Conservation (phyloP, 1,140 invertebrate species). For the Hycleus phaleratus region DNA sequence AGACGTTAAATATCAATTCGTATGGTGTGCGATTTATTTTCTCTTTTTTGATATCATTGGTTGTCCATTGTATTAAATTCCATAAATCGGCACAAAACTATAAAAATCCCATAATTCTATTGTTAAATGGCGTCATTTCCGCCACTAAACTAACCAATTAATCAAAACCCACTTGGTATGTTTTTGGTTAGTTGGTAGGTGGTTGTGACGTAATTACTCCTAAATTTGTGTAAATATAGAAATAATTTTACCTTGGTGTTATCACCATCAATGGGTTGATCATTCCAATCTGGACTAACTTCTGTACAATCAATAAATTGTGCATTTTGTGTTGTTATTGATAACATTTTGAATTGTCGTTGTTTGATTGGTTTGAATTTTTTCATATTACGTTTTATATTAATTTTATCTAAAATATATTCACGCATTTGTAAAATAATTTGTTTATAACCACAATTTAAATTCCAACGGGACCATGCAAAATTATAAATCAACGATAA, state of each 20-base stretch:
- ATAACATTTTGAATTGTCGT: conserved; percentile 49
- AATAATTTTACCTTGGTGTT: conserved; percentile 43
- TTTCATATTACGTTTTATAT: conserved; percentile 41
- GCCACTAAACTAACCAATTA: no score
- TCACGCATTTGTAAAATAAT: conserved; percentile 69
- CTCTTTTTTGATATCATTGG: conserved; percentile 27
- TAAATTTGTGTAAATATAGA: no score
- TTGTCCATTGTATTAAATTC: conserved; percentile 44
- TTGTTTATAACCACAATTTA: conserved; percentile 52
- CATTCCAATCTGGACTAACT: conserved; percentile 56
- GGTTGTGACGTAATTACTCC: no score
- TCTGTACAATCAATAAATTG: conserved; percentile 61
- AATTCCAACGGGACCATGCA: conserved; percentile 85
- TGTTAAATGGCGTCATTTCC: neutral
- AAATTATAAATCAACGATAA: conserved; percentile 69
- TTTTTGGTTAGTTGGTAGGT: no score
- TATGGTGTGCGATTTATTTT: conserved; percentile 24
- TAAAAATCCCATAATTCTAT: conserved; percentile 23
- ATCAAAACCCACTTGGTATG: no score
- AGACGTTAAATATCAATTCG: conserved; percentile 23
- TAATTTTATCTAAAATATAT: conserved; percentile 49
- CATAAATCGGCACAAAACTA: conserved; percentile 65
- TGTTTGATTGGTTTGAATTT: conserved; percentile 21
- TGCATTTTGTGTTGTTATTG: conserved; percentile 56
- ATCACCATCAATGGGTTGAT: conserved; percentile 42